Evolutionary conservation across 2,797 vertebrate genomes (phyloP), one percentile per base, ranked within the genome.

Genomic region (Lophotriccus pileatus): DNA sequence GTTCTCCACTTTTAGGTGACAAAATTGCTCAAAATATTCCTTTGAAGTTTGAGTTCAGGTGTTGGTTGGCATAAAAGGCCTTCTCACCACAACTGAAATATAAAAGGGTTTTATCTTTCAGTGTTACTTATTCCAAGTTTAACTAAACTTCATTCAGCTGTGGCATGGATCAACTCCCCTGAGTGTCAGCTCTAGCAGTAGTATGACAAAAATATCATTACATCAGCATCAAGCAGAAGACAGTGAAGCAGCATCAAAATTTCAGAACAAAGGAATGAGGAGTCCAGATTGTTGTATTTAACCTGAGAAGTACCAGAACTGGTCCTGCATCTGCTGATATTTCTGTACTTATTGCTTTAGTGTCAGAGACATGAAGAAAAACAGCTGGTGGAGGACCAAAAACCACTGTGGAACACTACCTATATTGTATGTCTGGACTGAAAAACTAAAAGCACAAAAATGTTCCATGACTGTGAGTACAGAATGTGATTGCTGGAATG

Each of bases 91-190:
- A 94, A 80, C 18, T 28, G 82, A 81, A 94, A 83, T 7, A 59
- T 21, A 27, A 53, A 81, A 83, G 2, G 50, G 47, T 89, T 84
- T 82, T 88, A 49, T 73, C 47, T 87, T 93, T 70, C 41, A 43
- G 23, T 75, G 39, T 91, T 86, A 58, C n/a, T 79, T 76, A 56
- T 44, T 63, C 66, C 37, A 67, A 37, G 36, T 76, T 76, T 47
- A 74, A 87, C 88, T 89, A 81, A 94, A 68, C 22, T 53, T 84
- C 44, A 60, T 73, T 67, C 44, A 84, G n/a, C 46, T 80, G 63
- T 70, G 72, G 11, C 43, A 58, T 46, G 34, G 39, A 36, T 75
- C 90, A 84, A 55, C 8, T 80, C 7, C 6, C 9, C 27, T 60
- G 24, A 36, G 47, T 78, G 25, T 90, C 70, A 82, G n/a, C 10